phyloP scores from a whole-genome alignment of 2,888 invertebrate species.

The Ischnus inquisitorius region DNA sequence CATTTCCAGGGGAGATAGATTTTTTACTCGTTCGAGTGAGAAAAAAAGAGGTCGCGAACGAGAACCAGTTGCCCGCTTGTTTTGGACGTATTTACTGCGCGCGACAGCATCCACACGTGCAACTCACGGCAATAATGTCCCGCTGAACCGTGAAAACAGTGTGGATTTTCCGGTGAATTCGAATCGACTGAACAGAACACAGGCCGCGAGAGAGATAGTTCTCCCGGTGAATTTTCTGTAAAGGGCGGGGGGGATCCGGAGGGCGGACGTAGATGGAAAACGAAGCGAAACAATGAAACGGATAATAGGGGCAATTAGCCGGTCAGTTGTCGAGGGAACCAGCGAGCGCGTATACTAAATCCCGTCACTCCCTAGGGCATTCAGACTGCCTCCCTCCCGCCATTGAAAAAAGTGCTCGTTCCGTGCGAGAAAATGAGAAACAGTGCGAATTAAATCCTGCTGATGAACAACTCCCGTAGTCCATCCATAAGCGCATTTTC shows the following conservation, averaged over 20 bases:
- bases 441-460: slow-evolving; percentile 54
- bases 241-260: slow-evolving; percentile 18
- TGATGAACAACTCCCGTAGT: slow-evolving; percentile 34
- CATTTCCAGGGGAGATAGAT: background rate
- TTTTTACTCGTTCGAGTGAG: background rate
- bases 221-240: slow-evolving; percentile 26
- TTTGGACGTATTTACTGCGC: slow-evolving; percentile 11
- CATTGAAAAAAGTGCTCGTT: slow-evolving; percentile 56
- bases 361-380: background rate
- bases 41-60: background rate
- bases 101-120: slow-evolving; percentile 20
- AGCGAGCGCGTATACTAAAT: slow-evolving; percentile 33
- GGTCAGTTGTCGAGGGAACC: slow-evolving; percentile 64
- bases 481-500: slow-evolving; percentile 27
- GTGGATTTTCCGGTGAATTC: slow-evolving; percentile 14
- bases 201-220: background rate
- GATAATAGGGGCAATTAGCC: slow-evolving; percentile 72
- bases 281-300: slow-evolving; percentile 69
- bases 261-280: slow-evolving; percentile 16
- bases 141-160: slow-evolving; percentile 29
- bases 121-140: background rate
- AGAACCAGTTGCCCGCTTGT: slow-evolving; percentile 7
- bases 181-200: slow-evolving; percentile 27
- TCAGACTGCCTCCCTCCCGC: background rate
- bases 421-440: slow-evolving; percentile 39